phyloP scores from a whole-genome alignment of 2,888 invertebrate species.

The Drosophila glabriapex region DNA sequence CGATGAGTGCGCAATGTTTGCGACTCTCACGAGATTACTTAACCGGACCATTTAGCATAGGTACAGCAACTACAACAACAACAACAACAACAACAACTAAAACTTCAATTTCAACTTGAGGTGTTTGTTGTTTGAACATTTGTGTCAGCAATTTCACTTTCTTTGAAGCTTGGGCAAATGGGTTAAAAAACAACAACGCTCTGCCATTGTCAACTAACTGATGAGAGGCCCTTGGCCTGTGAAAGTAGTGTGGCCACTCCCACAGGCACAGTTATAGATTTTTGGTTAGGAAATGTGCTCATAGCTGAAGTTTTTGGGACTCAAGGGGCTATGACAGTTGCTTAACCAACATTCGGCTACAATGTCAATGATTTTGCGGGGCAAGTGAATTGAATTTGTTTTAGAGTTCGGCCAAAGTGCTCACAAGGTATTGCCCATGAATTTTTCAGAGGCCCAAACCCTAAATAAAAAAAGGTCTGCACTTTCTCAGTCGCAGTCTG shows the following conservation, averaged over 20 bases:
- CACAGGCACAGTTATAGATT: conserved; percentile 64
- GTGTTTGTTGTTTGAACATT: conserved; percentile 73
- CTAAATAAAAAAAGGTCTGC: conserved; percentile 52
- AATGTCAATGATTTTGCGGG: conserved; percentile 46
- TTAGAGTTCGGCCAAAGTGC: conserved; percentile 52
- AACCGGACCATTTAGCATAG: conserved; percentile 78
- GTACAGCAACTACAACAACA: conserved; percentile 38
- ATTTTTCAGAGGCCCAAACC: conserved; percentile 58
- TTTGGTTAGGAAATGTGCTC: conserved; percentile 27
- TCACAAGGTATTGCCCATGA: conserved; percentile 62
- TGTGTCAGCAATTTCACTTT: conserved; percentile 84
- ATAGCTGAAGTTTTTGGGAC: conserved; percentile 7
- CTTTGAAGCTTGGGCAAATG: conserved; percentile 63
- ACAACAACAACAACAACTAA: conserved; percentile 18
- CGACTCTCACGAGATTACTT: conserved; percentile 78
- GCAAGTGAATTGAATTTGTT: conserved; percentile 68
- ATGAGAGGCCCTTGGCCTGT: conserved; percentile 22
- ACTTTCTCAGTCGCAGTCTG: conserved; percentile 68
- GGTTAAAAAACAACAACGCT: conserved; percentile 63
- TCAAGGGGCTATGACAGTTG: conserved; percentile 45
- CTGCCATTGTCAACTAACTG: conserved; percentile 44
- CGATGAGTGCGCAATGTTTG: conserved; percentile 76
- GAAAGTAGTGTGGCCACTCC: conserved; percentile 60
- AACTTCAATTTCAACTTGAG: conserved; percentile 21
- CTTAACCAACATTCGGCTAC: conserved; percentile 50